Evolutionary conservation across 2,888 invertebrate species (phyloP), one percentile per base, ranked within the genome.

Genomic region (Amiota minor): DNA sequence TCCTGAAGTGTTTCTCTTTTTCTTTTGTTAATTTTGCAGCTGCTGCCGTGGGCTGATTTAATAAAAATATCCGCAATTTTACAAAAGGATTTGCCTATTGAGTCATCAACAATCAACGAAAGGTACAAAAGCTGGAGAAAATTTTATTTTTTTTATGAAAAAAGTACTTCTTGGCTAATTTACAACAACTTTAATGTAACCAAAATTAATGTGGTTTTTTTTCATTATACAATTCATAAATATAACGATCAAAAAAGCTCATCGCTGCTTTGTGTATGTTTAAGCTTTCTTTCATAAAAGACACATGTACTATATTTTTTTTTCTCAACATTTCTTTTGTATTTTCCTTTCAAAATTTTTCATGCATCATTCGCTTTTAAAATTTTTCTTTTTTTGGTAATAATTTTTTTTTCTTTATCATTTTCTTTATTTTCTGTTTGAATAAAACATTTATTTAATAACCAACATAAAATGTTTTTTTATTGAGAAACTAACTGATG

Each of bases 241-340:
- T 55, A 73, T 65, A 49, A 47, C 20, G 55, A 74, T 72, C 20
- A 64, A 10, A n/a, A 35, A 73, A 73, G 79, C 72, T 81, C 84
- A 83, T 83, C 82, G 81, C 80, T 81, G 85, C 83, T 83, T 83
- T 83, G 83, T 83, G 83, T 84, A 83, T 78, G 83, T 84, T 82
- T 81, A 79, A 84, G 81, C 82, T 84, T 80, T 79, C 77, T 74
- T 77, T 75, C 53, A 73, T 72, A 35, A 35, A 35, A 35, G 35
- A 35, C 35, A 35, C 35, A 35, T 35, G 35, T 35, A 35, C 35
- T 35, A 35, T 35, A 35, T n/a, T n/a, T n/a, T 35, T 35, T 35
- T 35, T 8, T 65, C 16, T 47, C 49, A 65, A 11, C 65, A 46
- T 10, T 23, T 53, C 9, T 68, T 53, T 10, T 50, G 9, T 50